Evolutionary conservation across 1,140 invertebrate species (phyloP), one percentile per base, ranked within the genome.

Genomic region (Probaryconus sp.): DNA sequence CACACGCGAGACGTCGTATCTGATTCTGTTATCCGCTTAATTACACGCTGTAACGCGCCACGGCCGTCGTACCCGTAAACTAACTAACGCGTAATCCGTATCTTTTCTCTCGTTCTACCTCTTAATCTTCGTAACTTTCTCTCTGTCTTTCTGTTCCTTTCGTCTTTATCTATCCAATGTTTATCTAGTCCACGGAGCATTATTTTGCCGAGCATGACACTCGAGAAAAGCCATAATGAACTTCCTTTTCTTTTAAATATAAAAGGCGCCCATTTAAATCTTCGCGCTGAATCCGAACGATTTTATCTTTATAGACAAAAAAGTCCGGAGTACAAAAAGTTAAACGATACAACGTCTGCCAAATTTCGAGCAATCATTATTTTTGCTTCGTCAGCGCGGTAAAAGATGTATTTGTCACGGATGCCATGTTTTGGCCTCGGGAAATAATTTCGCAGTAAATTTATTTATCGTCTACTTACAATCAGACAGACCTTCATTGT

Each of bases 11-110:
- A 77, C 76, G 72, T 83, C 81, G 75, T 84, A 83, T 85, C 82
- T 84, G 82, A 85, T 84, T 85, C 82, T 83, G 83, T 85, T 85
- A 85, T 81, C 79, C 82, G 82, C 81, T 85, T 84, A 85, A 85
- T 85, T 85, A 84, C 82, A 83, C 81, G 81, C 79, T 74, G 83
- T 81, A 84, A 80, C 82, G 79, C 79, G 69, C 53, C 77, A 72
- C 50, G 63, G 78, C 74, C 69, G 71, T 78, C 77, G 79, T 45
- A 58, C 71, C 77, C 67, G 76, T 80, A 79, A 79, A 81, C 80
- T 78, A 79, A 76, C 81, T 67, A 74, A 69, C 81, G 80, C 80
- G 76, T 82, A 81, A 81, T 78, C 75, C 80, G 74, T 77, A 77
- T 80, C 81, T 78, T 81, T 80, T 74, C 78, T 77, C 80, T 80